These are phyloP conservation scores for Leucoraja erinaceus DNA, from an alignment of 2,113 vertebrate genomes.

Conservation along the genomic window DNA sequence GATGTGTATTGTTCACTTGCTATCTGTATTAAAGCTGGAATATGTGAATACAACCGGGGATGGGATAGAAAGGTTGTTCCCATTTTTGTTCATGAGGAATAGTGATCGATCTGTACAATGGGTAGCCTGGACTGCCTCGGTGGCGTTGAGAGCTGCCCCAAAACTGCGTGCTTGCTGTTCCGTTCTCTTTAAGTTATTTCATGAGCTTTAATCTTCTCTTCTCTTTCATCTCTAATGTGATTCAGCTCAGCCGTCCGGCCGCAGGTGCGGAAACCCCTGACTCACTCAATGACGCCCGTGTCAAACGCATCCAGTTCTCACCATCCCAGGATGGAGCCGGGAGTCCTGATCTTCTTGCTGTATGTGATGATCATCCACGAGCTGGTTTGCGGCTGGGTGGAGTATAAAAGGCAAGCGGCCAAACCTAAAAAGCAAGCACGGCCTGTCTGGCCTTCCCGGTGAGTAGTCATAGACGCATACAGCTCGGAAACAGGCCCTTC, in stretches of 20 bases:
- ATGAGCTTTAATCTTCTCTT: not conserved
- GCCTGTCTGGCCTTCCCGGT: slow-evolving; percentile 66
- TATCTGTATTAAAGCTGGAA: not conserved
- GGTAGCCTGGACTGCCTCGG: too few relatives aligned
- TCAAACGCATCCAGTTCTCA: slow-evolving; percentile 49
- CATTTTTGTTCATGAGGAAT: not conserved
- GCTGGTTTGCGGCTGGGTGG: slow-evolving; percentile 78
- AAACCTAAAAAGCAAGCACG: slow-evolving; percentile 62
- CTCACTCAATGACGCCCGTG: not conserved
- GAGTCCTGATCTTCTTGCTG: slow-evolving; percentile 77
- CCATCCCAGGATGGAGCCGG: slow-evolving; percentile 68
- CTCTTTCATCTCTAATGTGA: not conserved
- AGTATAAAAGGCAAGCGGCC: slow-evolving; percentile 66
- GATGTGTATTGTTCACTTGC: too few relatives aligned
- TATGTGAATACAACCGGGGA: not conserved
- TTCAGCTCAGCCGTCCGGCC: not conserved
- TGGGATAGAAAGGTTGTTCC: not conserved
- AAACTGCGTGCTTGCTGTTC: not conserved
- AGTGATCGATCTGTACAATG: too few relatives aligned
- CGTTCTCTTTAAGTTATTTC: not conserved
- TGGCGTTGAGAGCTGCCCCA: not conserved
- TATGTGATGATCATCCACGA: slow-evolving; percentile 80
- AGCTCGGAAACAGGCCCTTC: too few relatives aligned
- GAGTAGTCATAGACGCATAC: slow-evolving; percentile 38
- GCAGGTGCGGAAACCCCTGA: not conserved